Percentiles rank a stretch among this genome's conserved stretches.
phyloP scores from a whole-genome alignment of 2,888 invertebrate species.

The Zeuzera pyrina region DNA sequence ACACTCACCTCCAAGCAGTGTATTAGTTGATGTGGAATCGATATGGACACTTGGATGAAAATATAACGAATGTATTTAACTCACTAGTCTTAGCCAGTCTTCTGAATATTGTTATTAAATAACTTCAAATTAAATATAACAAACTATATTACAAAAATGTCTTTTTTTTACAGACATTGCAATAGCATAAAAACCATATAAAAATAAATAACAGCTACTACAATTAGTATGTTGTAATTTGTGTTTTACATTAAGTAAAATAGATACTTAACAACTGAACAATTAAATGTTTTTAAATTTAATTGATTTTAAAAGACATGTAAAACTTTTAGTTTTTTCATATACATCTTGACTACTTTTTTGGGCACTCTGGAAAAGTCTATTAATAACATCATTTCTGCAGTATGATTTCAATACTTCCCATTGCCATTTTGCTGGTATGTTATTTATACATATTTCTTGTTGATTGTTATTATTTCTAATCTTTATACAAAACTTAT shows the following conservation, averaged over 20 bases:
- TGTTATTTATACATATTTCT: constrained; percentile 30
- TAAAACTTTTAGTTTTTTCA: constrained; percentile 30
- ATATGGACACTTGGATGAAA: constrained; percentile 78
- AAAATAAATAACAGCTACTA: too few relatives aligned
- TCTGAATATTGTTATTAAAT: too few relatives aligned
- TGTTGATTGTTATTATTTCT: constrained; percentile 28
- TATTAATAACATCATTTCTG: constrained; percentile 31
- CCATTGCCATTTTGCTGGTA: constrained; percentile 59
- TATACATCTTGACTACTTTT: constrained; percentile 25
- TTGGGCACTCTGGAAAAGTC: constrained; percentile 32
- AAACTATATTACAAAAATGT: too few relatives aligned
- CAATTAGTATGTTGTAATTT: too few relatives aligned
- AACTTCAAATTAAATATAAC: too few relatives aligned
- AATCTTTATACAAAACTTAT: constrained; percentile 40
- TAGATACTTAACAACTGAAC: not conserved
- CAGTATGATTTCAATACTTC: constrained; percentile 50
- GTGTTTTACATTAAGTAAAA: too few relatives aligned
- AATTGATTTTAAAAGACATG: constrained; percentile 38
- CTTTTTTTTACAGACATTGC: too few relatives aligned
- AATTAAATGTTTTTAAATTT: too few relatives aligned
- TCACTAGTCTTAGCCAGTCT: too few relatives aligned
- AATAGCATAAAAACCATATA: too few relatives aligned
- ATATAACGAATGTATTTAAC: too few relatives aligned
- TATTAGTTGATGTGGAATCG: constrained; percentile 76
- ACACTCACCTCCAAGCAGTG: constrained; percentile 74